These are phyloP conservation scores for Lucinisca nassula DNA, from an alignment of 2,888 invertebrate genomes.

Conservation along the genomic window DNA sequence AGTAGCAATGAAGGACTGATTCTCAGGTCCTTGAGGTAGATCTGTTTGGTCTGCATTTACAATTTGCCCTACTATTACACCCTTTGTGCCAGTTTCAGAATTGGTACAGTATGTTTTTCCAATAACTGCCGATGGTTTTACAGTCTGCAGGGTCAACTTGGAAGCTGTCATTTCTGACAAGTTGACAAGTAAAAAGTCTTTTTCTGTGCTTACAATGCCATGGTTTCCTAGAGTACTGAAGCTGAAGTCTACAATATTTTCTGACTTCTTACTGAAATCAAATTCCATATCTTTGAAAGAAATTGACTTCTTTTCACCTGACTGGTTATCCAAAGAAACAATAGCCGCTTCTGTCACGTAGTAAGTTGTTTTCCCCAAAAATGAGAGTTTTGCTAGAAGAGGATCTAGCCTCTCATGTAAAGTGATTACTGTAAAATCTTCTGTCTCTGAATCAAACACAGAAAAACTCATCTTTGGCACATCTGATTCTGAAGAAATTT, in stretches of 20 bases:
- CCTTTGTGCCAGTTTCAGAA: slow-evolving; percentile 29
- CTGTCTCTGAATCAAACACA: slow-evolving; percentile 50
- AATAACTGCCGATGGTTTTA: slow-evolving; percentile 14
- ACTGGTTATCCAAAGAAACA: slow-evolving; percentile 21
- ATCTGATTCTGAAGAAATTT: slow-evolving; percentile 32
- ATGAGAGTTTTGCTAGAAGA: neutral
- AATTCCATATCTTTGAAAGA: slow-evolving; percentile 40
- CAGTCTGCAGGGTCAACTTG: slow-evolving; percentile 5
- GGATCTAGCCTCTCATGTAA: neutral
- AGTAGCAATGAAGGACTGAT: slow-evolving; percentile 51
- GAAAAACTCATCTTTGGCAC: slow-evolving; percentile 41
- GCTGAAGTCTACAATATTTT: neutral
- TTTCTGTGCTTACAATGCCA: slow-evolving; percentile 7
- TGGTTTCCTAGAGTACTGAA: slow-evolving; percentile 4
- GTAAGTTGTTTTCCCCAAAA: neutral
- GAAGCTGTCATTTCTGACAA: slow-evolving; percentile 21
- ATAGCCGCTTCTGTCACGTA: slow-evolving; percentile 32
- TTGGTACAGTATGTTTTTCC: slow-evolving; percentile 15
- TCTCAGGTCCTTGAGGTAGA: slow-evolving; percentile 45
- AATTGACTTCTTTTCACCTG: slow-evolving; percentile 1
- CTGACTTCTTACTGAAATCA: slow-evolving; percentile 9
- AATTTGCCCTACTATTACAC: slow-evolving; percentile 45
- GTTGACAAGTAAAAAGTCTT: slow-evolving; percentile 29
- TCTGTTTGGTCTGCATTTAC: slow-evolving; percentile 29
- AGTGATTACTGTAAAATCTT: slow-evolving; percentile 38